These are phyloP conservation scores for Podargus strigoides DNA, from an alignment of 2,797 vertebrate species.

Conservation along the genomic window DNA sequence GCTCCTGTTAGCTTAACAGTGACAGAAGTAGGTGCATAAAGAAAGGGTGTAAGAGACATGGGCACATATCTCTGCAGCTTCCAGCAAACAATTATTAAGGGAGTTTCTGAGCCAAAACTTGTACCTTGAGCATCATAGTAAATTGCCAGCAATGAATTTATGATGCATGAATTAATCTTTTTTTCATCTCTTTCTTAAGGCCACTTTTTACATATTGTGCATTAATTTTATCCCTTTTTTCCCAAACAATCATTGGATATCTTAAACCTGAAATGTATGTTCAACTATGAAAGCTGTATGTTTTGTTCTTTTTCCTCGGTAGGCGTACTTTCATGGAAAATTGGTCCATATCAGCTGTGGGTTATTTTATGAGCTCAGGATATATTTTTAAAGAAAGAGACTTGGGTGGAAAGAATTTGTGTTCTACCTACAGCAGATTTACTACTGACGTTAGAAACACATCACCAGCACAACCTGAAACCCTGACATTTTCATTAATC, in stretches of 20 bases:
- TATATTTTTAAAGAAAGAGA: conserved; percentile 16
- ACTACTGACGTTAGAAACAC: conserved; percentile 52
- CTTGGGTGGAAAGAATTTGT: conserved; percentile 23
- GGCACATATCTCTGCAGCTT: neutral
- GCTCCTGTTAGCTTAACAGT: neutral
- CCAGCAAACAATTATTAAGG: neutral
- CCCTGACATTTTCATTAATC: conserved; percentile 64
- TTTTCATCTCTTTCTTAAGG: neutral
- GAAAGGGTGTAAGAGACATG: neutral
- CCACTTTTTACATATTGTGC: neutral
- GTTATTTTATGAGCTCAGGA: conserved; percentile 18
- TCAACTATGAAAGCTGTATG: neutral
- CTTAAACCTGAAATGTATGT: neutral
- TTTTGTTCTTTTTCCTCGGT: neutral
- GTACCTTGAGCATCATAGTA: neutral
- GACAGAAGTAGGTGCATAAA: neutral
- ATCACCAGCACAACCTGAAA: conserved; percentile 39
- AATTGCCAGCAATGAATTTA: neutral
- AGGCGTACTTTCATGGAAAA: neutral
- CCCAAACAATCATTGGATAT: neutral
- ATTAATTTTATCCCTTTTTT: neutral
- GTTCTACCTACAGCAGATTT: conserved; percentile 54
- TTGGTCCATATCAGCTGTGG: neutral
- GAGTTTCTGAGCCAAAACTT: neutral
- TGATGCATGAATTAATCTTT: neutral